Conservation (phyloP, 2,888 invertebrate species). For the Heliconius cydno region DNA sequence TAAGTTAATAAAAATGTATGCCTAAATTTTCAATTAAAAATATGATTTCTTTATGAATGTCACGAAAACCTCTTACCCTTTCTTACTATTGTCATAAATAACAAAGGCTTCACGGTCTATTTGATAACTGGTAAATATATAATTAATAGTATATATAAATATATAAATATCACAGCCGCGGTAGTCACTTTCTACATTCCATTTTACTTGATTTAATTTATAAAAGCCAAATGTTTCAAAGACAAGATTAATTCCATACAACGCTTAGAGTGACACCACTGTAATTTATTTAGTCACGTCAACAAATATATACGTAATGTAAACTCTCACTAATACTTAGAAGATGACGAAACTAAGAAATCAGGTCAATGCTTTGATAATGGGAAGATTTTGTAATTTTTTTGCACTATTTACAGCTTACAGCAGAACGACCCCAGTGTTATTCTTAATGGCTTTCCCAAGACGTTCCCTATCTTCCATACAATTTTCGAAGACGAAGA, state of each 20-base stretch:
- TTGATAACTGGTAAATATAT: background rate
- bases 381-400: no score
- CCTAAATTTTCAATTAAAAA: no score
- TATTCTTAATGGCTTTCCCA: no score
- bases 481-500: background rate
- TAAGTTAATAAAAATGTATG: no score
- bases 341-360: background rate
- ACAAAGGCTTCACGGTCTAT: slow-evolving; percentile 15
- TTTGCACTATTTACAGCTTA: background rate
- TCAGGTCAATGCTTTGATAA: no score
- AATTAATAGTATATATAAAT: background rate
- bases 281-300: background rate
- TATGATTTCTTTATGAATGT: background rate
- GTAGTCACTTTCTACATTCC: background rate
- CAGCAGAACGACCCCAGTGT: background rate
- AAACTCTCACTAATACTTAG: background rate
- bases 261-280: background rate
- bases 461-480: background rate
- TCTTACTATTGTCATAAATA: slow-evolving; percentile 8
- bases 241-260: background rate
- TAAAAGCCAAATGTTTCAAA: background rate
- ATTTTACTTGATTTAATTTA: background rate
- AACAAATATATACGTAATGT: background rate
- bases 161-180: background rate
- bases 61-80: slow-evolving; percentile 5